Base-by-base conservation (phyloP, 92 coral and sea anemone species). In the Anthopleura xanthogrammica region DNA sequence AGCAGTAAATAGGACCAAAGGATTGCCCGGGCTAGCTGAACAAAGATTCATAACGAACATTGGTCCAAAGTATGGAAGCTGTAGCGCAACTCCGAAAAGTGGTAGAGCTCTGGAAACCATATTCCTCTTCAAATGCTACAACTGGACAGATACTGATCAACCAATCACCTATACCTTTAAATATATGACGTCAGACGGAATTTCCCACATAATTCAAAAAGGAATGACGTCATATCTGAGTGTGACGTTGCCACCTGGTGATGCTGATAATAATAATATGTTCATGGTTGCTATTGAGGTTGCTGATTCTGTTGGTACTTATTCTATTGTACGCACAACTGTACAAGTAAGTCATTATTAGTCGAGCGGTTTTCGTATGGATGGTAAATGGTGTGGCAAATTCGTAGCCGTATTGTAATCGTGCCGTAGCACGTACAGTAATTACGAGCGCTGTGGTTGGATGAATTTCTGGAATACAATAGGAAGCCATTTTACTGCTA, bases 131-230 rank as follows among this genome's bases (percentile, higher is more conserved):
- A n/a, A 62, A 6, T 93, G 97, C 71, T 73, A 80, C 60, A 83
- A 85, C 7, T 93, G 97, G 97, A 57, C 72, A 12, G 97, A 90
- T 52, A 75, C 85, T 11, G 94, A 93, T 52, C 84, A 81, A 36
- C 90, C 86, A 12, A 70, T 90, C 48, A 82, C 16, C 57, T 93
- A 90, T 80, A 77, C 85, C 60, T 90, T 88, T 64, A 83, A 75
- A 68, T 93, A 93, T 72, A 71, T 88, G 82, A 90, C 82, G 83
- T 52, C 75, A 73, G 81, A 79, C 5, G 87, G 87, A 16, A 9
- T 76, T 4, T 62, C 41, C 2, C 82, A 77, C 79, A 76, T 90
- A 41, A 78, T 90, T 11, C 82, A 90, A 41, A 80, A 83, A 24
- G 94, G 94, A 5, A 41, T 76, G 3, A 54, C 46, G 66, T 40